A percentile compares a stretch with the other conserved stretches of the same genome.
These are phyloP conservation scores for Perizoma flavofasciatum DNA, from an alignment of 2,888 invertebrate genomes.

Conservation along the genomic window DNA sequence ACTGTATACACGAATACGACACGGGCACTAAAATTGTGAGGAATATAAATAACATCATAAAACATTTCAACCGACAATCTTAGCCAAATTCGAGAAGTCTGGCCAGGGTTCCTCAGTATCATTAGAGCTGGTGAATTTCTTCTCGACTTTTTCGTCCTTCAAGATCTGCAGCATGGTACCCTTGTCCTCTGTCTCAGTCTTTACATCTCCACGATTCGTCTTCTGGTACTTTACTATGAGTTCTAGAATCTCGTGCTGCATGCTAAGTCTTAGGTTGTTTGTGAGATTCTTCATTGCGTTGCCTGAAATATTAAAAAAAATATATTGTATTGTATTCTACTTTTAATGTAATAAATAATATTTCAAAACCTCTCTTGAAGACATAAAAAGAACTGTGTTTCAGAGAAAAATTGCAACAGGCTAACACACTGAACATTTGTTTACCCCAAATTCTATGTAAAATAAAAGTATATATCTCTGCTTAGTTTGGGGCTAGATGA, in stretches of 20 bases:
- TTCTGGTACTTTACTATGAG: conserved; percentile 62
- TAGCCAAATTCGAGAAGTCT: conserved; percentile 71
- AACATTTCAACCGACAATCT: conserved; percentile 57
- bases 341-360: too few species aligned
- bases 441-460: too few species aligned
- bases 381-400: too few species aligned
- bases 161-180: conserved; percentile 9
- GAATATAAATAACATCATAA: too few species aligned
- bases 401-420: too few species aligned
- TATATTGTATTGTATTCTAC: too few species aligned
- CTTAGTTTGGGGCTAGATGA: too few species aligned
- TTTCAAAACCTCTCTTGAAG: too few species aligned
- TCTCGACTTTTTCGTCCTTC: conserved; percentile 54
- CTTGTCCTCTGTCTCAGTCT: conserved; percentile 31
- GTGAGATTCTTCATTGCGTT: conserved; percentile 69
- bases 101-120: conserved; percentile 74
- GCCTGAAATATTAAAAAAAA: conserved; percentile 32
- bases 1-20: too few species aligned
- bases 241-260: conserved; percentile 76
- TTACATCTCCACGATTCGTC: conserved; percentile 43
- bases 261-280: conserved; percentile 54
- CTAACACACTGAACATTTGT: too few species aligned
- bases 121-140: conserved; percentile 46
- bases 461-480: too few species aligned
- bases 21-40: too few species aligned